These are phyloP conservation scores for Cordilura impudica DNA, from an alignment of 2,888 invertebrate genomes.

Conservation along the genomic window DNA sequence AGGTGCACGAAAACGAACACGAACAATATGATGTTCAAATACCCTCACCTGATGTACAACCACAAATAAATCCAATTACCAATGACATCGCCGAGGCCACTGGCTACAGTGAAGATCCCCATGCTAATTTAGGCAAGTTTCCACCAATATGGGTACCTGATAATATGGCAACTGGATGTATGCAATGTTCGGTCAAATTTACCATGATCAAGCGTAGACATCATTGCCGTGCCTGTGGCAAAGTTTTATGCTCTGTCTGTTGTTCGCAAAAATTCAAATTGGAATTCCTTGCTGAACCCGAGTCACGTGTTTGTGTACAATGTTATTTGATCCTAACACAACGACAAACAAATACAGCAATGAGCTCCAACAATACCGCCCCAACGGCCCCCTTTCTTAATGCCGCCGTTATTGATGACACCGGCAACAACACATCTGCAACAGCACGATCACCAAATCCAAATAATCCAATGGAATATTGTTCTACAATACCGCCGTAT, in stretches of 20 bases:
- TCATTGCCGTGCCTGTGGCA: conserved; percentile 92
- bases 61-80: background rate
- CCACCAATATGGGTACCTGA: conserved; percentile 94
- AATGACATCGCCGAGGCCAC: conserved; percentile 69
- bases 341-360: conserved; percentile 69
- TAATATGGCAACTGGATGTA: conserved; percentile 87
- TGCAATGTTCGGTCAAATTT: conserved; percentile 89
- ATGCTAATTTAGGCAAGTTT: conserved; percentile 82
- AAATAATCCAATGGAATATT: conserved; percentile 92
- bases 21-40: conserved; percentile 8
- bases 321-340: conserved; percentile 82
- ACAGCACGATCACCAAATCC: conserved; percentile 84
- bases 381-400: background rate
- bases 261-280: conserved; percentile 85
- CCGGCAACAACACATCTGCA: conserved; percentile 42
- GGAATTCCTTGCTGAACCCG: conserved; percentile 85
- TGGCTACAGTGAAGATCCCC: conserved; percentile 72
- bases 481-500: conserved; percentile 88
- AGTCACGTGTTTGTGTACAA: conserved; percentile 87
- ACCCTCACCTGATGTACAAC: conserved; percentile 11
- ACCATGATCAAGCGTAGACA: conserved; percentile 90
- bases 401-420: conserved; percentile 40
- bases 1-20: background rate
- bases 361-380: background rate
- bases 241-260: conserved; percentile 88